Evolutionary conservation across 2,113 vertebrate species (phyloP).

Genomic region (Ursus arctos): DNA sequence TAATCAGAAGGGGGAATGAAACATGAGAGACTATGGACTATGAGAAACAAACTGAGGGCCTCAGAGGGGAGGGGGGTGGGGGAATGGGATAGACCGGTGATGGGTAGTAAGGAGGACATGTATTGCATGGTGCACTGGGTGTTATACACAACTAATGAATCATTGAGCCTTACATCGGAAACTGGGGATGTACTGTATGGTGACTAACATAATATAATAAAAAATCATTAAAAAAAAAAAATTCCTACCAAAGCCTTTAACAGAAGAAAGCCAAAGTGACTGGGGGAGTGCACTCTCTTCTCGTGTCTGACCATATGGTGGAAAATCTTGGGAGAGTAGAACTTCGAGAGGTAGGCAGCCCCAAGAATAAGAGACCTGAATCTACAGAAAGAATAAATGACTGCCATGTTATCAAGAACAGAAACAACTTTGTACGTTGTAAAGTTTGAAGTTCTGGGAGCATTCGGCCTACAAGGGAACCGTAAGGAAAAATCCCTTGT

Average conservation of each 20-base stretch:
- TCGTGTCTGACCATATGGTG: neutral
- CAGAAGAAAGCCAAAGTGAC: neutral
- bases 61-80: too few relatives aligned
- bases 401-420: neutral
- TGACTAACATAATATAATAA: too few relatives aligned
- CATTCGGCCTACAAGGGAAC: neutral
- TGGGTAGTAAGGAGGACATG: too few relatives aligned
- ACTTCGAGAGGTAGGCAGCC: neutral
- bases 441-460: neutral
- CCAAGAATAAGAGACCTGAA: neutral
- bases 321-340: neutral
- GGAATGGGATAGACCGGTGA: too few relatives aligned
- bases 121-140: too few relatives aligned
- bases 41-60: too few relatives aligned
- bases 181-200: too few relatives aligned
- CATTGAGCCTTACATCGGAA: too few relatives aligned
- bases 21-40: too few relatives aligned
- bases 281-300: neutral
- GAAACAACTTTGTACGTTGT: neutral
- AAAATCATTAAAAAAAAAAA: neutral
- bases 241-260: neutral
- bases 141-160: too few relatives aligned
- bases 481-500: neutral
- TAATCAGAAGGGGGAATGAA: too few relatives aligned
- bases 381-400: neutral